phyloP scores from a whole-genome alignment of 1,140 invertebrate genomes.

The Ceratina japonica region DNA sequence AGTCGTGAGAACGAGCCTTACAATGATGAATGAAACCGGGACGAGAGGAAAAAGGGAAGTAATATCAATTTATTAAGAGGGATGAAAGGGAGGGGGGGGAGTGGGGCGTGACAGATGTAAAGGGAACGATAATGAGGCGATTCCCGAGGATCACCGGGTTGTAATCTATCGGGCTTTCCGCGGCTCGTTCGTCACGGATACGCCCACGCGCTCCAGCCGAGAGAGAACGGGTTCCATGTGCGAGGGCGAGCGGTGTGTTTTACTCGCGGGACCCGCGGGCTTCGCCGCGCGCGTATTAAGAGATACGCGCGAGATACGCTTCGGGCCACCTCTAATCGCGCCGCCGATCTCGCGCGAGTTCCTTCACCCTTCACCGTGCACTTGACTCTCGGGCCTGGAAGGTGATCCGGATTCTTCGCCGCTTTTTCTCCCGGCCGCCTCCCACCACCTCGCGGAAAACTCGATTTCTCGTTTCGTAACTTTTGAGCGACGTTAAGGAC shows the following conservation, averaged over 20 bases:
- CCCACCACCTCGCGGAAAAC: not conserved
- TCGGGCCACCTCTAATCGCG: slow-evolving; percentile 22
- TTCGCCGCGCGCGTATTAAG: slow-evolving; percentile 46
- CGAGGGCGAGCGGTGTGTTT: not conserved
- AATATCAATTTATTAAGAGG: no score
- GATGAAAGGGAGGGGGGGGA: no score
- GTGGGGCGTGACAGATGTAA: not conserved
- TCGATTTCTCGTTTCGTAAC: slow-evolving; percentile 1
- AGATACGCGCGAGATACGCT: slow-evolving; percentile 36
- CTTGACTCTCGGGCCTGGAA: slow-evolving; percentile 35
- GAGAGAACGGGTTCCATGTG: slow-evolving; percentile 12
- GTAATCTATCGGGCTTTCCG: slow-evolving; percentile 20
- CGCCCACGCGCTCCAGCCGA: slow-evolving; percentile 34
- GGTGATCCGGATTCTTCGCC: slow-evolving; percentile 46
- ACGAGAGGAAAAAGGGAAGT: no score
- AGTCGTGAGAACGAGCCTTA: no score
- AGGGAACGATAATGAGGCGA: slow-evolving; percentile 9
- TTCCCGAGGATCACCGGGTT: not conserved
- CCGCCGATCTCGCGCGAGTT: slow-evolving; percentile 28
- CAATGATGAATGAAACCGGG: no score
- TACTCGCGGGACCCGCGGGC: slow-evolving; percentile 9
- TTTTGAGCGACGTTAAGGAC: not conserved
- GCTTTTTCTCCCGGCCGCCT: not conserved
- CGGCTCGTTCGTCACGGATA: slow-evolving; percentile 38
- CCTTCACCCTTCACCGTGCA: slow-evolving; percentile 37